These are phyloP conservation scores for Gasterosteus nipponicus DNA, from an alignment of 2,113 vertebrate genomes.

Conservation along the genomic window DNA sequence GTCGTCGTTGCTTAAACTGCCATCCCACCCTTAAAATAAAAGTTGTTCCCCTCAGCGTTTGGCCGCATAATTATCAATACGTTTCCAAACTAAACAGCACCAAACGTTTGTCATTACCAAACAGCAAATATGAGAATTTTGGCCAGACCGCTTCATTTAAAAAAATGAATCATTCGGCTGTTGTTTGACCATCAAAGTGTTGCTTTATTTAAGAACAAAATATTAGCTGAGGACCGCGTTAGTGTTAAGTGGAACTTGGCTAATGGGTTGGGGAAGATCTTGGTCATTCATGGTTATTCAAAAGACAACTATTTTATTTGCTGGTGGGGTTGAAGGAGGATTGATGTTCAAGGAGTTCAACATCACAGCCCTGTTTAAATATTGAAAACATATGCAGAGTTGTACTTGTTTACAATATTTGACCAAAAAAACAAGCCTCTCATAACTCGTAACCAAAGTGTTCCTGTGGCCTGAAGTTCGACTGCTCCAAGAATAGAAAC, in stretches of 20 bases:
- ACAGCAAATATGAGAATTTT: not conserved
- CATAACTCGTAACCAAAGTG: not conserved
- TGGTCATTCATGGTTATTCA: not conserved
- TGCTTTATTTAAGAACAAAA: not conserved
- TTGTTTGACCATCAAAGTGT: not conserved
- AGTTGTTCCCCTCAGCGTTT: conserved; percentile 14
- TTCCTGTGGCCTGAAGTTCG: not conserved
- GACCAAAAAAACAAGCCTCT: not conserved
- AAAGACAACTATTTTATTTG: not conserved
- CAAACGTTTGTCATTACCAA: conserved; percentile 6
- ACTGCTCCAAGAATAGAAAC: not conserved
- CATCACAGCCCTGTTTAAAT: not conserved
- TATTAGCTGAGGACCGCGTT: not conserved
- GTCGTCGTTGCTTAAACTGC: conserved; percentile 12
- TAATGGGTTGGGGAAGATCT: not conserved
- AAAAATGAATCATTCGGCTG: not conserved
- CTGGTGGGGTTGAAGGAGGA: not conserved
- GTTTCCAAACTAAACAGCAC: not conserved
- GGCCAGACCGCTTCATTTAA: not conserved
- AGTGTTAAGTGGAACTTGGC: not conserved
- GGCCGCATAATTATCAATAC: not conserved
- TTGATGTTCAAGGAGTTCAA: not conserved
- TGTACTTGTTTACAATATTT: conserved; percentile 10
- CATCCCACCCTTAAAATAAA: conserved; percentile 29
- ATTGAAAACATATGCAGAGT: not conserved